Evolutionary conservation across 2,113 vertebrate genomes (phyloP), one percentile per base, ranked within the genome.

Genomic region (Tetrax tetrax): DNA sequence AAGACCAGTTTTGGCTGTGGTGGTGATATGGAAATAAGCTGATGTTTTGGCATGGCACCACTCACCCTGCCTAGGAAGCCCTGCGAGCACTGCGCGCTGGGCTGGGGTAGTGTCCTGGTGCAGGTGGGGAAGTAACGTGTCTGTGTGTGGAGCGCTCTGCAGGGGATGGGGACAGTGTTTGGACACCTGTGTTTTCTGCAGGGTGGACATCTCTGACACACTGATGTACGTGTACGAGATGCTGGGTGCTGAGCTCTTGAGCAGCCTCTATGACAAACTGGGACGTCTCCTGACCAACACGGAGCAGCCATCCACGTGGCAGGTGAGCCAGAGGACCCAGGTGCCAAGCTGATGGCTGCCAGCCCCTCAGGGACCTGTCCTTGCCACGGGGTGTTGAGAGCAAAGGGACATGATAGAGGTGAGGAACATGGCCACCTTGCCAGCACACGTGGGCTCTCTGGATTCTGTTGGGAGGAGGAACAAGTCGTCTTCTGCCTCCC

Each of bases 201-300:
- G 99, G 97, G 99, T 99, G 97, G 99, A 99, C 94, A 99, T 99
- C 94, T 99, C 99, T 12, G 99, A 99, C 97, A 99, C 99, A 0
- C 98, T 99, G 96, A 99, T 99, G 99, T 99, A 99, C 4, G 99
- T 99, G 72, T 99, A 99, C 7, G 99, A 99, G 98, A 99, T 99
- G 99, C 98, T 99, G 96, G 99, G 99, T 15, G 99, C 99, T 2
- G 99, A 99, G 98, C 98, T 99, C 95, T 98, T 99, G 90, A 99
- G 99, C 98, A 99, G 99, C 98, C 98, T 99, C 90, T 99, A 99
- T 88, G 99, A 99, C 95, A 99, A 99, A 97, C 98, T 99, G 75
- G 99, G 99, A 64, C 98, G 99, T 92, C 98, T 99, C 91, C 98
- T 99, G 95, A 99, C 99, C 84, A 99, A 98, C 93, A 98, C 99